phyloP scores from a whole-genome alignment of 2,797 vertebrate genomes.

The Catamblyrhynchus diadema region DNA sequence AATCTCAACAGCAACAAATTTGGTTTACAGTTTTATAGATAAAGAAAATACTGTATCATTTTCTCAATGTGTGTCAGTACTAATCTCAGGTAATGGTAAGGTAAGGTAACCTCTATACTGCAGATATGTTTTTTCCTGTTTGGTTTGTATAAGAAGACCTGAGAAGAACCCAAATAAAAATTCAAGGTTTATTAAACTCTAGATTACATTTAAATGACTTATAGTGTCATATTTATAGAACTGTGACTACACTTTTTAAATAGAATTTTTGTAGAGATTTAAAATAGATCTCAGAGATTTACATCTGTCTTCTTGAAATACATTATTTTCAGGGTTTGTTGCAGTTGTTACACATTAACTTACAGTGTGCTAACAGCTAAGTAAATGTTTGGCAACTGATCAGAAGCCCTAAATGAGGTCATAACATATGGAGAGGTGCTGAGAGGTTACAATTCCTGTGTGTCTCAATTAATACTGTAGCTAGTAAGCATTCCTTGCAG shows the following conservation, averaged over 20 bases:
- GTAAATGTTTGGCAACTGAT: constrained; percentile 51
- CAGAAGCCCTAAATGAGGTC: constrained; percentile 13
- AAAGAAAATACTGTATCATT: not conserved
- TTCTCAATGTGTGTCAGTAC: not conserved
- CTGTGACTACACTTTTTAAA: not conserved
- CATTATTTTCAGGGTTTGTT: not conserved
- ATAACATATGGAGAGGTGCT: not conserved
- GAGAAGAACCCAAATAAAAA: not conserved
- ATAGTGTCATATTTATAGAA: not conserved
- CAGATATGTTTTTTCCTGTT: not conserved
- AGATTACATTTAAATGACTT: not conserved
- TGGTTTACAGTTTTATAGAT: not conserved
- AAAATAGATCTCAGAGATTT: not conserved
- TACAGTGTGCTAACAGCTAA: constrained; percentile 5
- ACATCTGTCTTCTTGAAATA: not conserved
- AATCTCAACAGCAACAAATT: not conserved
- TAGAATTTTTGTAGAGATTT: not conserved
- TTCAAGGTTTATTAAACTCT: not conserved
- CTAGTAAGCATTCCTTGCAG: not conserved
- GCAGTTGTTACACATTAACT: constrained; percentile 48
- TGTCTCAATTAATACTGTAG: not conserved
- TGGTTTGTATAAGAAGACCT: not conserved
- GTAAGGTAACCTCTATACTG: not conserved
- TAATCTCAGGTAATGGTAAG: not conserved
- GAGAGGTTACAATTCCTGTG: not conserved